Evolutionary conservation across 1,140 invertebrate genomes (phyloP), one percentile per base, ranked within the genome.

Genomic region (Drosophila simulans): DNA sequence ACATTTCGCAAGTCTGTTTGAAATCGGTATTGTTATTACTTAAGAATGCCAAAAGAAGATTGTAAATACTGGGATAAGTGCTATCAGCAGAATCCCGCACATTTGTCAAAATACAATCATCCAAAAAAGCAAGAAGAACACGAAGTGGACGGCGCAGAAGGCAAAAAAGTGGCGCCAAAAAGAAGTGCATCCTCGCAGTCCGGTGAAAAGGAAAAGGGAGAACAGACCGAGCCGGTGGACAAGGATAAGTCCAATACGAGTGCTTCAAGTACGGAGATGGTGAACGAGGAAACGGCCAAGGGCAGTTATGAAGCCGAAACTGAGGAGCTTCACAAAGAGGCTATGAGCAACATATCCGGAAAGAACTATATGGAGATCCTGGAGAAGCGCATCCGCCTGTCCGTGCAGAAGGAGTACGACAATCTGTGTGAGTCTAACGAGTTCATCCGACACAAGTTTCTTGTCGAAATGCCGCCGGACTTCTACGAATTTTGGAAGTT

Each of bases 401-500:
- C 89, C 0, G 81, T 90, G 20, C 66, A 92, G 39, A 62, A 79
- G 17, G 90, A 92, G 62, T 92, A 92, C 40, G 85, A 91, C 22
- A 86, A 82, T 54, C 77, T 92, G 0, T 80, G 91, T 5, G 63
- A 83, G 15, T 83, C 83, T 25, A 88, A 80, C n/a, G 92, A 93
- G 63, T 93, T 95, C 54, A 96, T 97, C 58, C 94, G 95, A 78
- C 93, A 95, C 68, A 95, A 96, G 79, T 98, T 98, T 92, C 91
- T 98, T 34, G 94, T 97, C 0, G 94, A 97, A 72, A 98, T 98
- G 97, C 97, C 98, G 11, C 84, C 94, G 48, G 97, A 98, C 92
- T 98, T 99, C 92, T 98, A 96, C 90, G 93, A 95, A 40, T 96
- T 98, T 90, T 97, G 96, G 94, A 93, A 95, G 53, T 97, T 98